Evolutionary conservation across 2,888 invertebrate genomes (phyloP).

Genomic region (Perizoma flavofasciatum): DNA sequence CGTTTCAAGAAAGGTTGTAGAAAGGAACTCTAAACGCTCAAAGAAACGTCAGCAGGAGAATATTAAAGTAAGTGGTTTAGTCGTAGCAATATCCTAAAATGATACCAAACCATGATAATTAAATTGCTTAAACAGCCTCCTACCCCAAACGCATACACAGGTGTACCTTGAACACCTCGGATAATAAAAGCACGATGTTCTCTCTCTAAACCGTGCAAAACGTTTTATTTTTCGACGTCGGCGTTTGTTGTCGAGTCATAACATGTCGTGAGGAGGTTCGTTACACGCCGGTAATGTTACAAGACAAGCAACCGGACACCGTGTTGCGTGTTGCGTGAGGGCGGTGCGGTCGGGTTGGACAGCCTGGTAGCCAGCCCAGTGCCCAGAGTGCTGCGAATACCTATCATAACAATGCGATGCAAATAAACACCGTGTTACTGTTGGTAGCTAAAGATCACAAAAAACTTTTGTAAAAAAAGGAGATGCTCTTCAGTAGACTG

Average conservation of each 20-base stretch:
- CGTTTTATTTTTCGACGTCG: slow-evolving; percentile 48
- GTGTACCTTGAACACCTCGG: too few relatives aligned
- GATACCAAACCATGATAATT: too few relatives aligned
- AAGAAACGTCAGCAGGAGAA: too few relatives aligned
- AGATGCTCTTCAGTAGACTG: too few relatives aligned
- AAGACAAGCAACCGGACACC: slow-evolving; percentile 73
- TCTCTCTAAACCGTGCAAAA: neutral
- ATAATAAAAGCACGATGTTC: too few relatives aligned
- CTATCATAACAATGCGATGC: slow-evolving; percentile 30
- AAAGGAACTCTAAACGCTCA: too few relatives aligned
- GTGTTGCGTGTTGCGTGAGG: slow-evolving; percentile 59
- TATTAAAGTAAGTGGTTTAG: too few relatives aligned
- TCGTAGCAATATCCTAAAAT: too few relatives aligned
- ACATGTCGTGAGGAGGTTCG: slow-evolving; percentile 67
- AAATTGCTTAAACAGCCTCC: too few relatives aligned
- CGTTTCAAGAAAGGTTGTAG: too few relatives aligned
- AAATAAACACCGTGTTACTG: slow-evolving; percentile 7
- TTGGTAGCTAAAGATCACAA: neutral
- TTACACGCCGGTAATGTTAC: slow-evolving; percentile 64
- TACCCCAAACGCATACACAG: too few relatives aligned
- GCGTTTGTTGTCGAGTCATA: slow-evolving; percentile 76
- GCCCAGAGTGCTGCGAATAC: slow-evolving; percentile 13
- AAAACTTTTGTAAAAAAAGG: too few relatives aligned
- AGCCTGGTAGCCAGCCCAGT: slow-evolving; percentile 8
- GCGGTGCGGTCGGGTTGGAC: slow-evolving; percentile 10